These are phyloP conservation scores for Leptinotarsa rubiginosa DNA, from an alignment of 2,888 invertebrate species.

Conservation along the genomic window DNA sequence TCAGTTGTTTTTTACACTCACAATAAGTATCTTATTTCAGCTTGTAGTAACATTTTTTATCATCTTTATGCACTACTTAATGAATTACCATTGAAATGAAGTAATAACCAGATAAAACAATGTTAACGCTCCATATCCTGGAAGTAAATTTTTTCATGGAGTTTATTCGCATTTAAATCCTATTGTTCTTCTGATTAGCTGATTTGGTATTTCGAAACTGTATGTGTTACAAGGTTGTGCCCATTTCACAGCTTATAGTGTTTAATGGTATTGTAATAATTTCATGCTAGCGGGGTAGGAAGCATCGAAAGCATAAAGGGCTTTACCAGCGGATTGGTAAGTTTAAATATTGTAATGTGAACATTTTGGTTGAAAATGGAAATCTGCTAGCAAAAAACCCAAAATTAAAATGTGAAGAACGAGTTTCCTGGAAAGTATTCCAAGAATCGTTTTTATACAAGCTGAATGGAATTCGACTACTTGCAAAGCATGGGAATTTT, in stretches of 20 bases:
- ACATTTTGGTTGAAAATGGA: slow-evolving; percentile 9
- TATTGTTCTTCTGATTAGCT: slow-evolving; percentile 29
- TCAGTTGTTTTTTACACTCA: no score
- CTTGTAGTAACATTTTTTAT: background rate
- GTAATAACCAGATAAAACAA: slow-evolving; percentile 6
- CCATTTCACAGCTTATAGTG: background rate
- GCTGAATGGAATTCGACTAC: background rate
- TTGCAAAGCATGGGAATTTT: background rate
- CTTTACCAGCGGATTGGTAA: slow-evolving; percentile 84
- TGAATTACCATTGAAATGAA: background rate
- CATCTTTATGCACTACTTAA: background rate
- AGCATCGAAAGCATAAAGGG: slow-evolving; percentile 78
- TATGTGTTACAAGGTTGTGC: slow-evolving; percentile 8
- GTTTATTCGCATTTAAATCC: slow-evolving; percentile 23
- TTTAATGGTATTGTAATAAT: slow-evolving; percentile 55
- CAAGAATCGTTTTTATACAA: slow-evolving; percentile 4
- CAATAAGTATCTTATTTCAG: no score
- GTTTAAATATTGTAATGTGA: slow-evolving; percentile 56
- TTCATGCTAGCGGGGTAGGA: slow-evolving; percentile 78
- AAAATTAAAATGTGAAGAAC: background rate
- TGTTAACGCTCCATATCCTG: slow-evolving; percentile 31
- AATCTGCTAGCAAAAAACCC: slow-evolving; percentile 21
- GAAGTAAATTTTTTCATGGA: slow-evolving; percentile 27
- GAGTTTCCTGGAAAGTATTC: background rate
- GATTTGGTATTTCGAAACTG: slow-evolving; percentile 18